These are phyloP conservation scores for Leiothrix lutea DNA, from an alignment of 2,113 vertebrate species.

Conservation along the genomic window DNA sequence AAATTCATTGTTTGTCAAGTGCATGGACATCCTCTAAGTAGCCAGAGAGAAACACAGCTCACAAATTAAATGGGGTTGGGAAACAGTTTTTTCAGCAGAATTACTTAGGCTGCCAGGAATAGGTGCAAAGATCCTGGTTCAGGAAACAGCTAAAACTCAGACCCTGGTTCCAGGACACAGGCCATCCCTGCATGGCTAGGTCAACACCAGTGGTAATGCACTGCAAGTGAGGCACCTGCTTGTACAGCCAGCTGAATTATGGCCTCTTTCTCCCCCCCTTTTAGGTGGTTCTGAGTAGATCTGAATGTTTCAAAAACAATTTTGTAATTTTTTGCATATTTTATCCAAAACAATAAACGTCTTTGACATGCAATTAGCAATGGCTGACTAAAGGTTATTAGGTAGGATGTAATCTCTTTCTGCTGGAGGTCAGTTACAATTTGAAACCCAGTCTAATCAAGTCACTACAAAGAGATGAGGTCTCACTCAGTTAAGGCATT, in stretches of 20 bases:
- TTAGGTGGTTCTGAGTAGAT: not conserved
- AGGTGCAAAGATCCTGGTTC: not conserved
- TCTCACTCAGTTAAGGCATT: slow-evolving; percentile 41
- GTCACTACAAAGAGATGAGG: slow-evolving; percentile 43
- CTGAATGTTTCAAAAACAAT: not conserved
- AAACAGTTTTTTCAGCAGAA: not conserved
- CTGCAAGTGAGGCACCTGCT: not conserved
- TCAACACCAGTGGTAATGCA: not conserved
- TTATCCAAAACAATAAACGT: slow-evolving; percentile 16
- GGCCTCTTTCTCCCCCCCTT: not conserved
- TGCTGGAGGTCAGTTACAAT: slow-evolving; percentile 50
- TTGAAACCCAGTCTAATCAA: slow-evolving; percentile 45
- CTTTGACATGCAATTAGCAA: slow-evolving; percentile 15
- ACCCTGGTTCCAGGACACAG: not conserved
- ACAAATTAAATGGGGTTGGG: not conserved
- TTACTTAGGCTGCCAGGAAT: not conserved
- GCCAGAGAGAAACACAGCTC: not conserved
- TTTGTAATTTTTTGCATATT: not conserved
- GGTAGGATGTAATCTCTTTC: slow-evolving; percentile 44
- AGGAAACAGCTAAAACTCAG: not conserved
- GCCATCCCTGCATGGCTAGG: not conserved
- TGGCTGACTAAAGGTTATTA: slow-evolving; percentile 31
- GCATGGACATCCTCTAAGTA: not conserved
- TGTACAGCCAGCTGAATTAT: not conserved
- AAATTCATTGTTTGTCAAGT: not conserved